Percentiles rank a stretch among this genome's conserved stretches.
These are phyloP conservation scores for Noctua janthina DNA, from an alignment of 2,888 invertebrate genomes.

Conservation along the genomic window DNA sequence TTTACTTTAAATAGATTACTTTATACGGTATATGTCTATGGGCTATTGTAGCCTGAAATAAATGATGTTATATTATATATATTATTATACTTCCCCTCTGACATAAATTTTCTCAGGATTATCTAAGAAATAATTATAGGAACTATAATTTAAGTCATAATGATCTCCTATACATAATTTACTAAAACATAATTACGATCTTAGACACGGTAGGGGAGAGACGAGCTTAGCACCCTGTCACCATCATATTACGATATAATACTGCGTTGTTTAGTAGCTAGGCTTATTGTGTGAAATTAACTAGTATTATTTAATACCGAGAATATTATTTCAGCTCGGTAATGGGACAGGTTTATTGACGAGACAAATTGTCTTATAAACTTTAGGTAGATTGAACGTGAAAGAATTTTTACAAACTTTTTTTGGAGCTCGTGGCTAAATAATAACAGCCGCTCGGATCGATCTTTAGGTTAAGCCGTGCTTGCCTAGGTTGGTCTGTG, in stretches of 20 bases:
- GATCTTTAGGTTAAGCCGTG: too few species aligned
- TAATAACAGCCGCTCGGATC: too few species aligned
- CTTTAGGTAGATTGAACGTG: background rate
- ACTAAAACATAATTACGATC: conserved; percentile 35
- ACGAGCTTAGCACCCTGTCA: conserved; percentile 44
- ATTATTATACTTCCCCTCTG: background rate
- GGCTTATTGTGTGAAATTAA: conserved; percentile 35
- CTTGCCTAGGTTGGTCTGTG: too few species aligned
- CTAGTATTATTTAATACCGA: conserved; percentile 36
- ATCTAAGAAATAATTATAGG: background rate
- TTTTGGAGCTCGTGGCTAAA: too few species aligned
- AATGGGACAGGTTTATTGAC: conserved; percentile 27
- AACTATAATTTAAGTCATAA: conserved; percentile 1
- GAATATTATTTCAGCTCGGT: conserved; percentile 24
- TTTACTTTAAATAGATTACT: too few species aligned
- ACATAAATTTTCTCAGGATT: background rate
- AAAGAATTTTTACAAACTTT: background rate
- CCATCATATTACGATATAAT: conserved; percentile 38
- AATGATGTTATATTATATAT: too few species aligned
- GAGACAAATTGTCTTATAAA: conserved; percentile 12
- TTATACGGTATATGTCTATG: too few species aligned
- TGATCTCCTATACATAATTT: background rate
- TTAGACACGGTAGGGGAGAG: conserved; percentile 8
- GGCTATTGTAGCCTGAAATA: too few species aligned
- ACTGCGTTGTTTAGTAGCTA: conserved; percentile 18